These are phyloP conservation scores for Eremobia ochroleuca DNA, from an alignment of 2,888 invertebrate genomes.

Conservation along the genomic window DNA sequence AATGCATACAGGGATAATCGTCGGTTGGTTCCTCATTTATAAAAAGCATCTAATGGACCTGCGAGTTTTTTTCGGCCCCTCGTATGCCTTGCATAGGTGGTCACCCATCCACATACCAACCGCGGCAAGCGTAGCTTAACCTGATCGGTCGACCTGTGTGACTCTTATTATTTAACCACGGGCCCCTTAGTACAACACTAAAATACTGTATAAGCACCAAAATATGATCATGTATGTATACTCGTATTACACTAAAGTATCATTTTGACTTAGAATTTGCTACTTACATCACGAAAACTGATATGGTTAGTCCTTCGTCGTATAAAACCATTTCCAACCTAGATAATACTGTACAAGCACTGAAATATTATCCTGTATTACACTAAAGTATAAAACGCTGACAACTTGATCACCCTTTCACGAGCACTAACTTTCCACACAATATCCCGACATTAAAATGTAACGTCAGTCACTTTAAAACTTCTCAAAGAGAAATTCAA, in stretches of 20 bases:
- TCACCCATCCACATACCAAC: too few species aligned
- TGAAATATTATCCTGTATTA: not conserved
- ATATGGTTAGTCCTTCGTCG: not conserved
- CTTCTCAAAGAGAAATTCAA: slow-evolving; percentile 34
- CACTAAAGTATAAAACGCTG: slow-evolving; percentile 22
- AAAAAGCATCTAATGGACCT: too few species aligned
- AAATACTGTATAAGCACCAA: not conserved
- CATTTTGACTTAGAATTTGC: not conserved
- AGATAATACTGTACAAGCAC: not conserved
- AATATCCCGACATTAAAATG: slow-evolving; percentile 51
- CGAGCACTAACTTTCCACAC: slow-evolving; percentile 37
- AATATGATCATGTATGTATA: not conserved
- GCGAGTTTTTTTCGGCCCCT: too few species aligned
- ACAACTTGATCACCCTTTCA: slow-evolving; percentile 38
- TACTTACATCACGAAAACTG: not conserved
- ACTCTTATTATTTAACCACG: too few species aligned
- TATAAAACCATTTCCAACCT: not conserved
- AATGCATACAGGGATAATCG: too few species aligned
- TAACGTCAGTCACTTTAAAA: slow-evolving; percentile 52
- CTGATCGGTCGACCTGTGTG: too few species aligned
- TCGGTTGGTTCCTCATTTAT: too few species aligned
- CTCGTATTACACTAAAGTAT: not conserved
- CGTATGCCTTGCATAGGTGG: too few species aligned
- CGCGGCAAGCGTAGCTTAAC: too few species aligned
- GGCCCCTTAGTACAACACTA: too few species aligned